These are phyloP conservation scores for Chaenodraco wilsoni DNA, from an alignment of 2,797 vertebrate genomes.

Conservation along the genomic window DNA sequence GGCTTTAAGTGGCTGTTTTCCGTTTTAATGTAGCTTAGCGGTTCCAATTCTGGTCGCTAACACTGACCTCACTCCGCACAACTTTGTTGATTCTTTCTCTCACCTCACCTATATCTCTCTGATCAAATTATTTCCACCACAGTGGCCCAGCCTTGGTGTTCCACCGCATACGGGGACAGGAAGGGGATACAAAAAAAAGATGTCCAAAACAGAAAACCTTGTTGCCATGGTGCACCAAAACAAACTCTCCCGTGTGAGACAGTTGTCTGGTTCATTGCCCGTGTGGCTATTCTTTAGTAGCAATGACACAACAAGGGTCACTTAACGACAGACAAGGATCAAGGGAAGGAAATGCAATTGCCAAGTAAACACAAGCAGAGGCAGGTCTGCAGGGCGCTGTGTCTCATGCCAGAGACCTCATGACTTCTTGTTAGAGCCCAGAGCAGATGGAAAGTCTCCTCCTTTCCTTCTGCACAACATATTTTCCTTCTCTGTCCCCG, in stretches of 20 bases:
- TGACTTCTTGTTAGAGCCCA: constrained; percentile 29
- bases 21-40: constrained; percentile 38
- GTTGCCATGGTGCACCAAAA: constrained; percentile 81
- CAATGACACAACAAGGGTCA: constrained; percentile 45
- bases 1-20: constrained; percentile 45
- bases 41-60: constrained; percentile 51
- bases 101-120: constrained; percentile 26
- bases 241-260: constrained; percentile 63
- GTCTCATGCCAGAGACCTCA: constrained; percentile 43
- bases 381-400: constrained; percentile 7
- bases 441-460: constrained; percentile 60
- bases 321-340: constrained; percentile 32
- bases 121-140: constrained; percentile 65
- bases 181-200: constrained; percentile 53
- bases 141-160: constrained; percentile 27
- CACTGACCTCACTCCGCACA: constrained; percentile 52
- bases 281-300: constrained; percentile 51
- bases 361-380: constrained; percentile 43
- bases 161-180: constrained; percentile 38
- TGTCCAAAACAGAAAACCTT: constrained; percentile 67
- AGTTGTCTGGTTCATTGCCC: constrained; percentile 53
- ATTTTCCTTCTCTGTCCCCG: constrained; percentile 51
- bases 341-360: constrained; percentile 33
- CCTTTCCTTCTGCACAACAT: constrained; percentile 36
- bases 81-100: constrained; percentile 22